Conservation (phyloP, 2,113 vertebrate genomes). For the Peromyscus leucopus region DNA sequence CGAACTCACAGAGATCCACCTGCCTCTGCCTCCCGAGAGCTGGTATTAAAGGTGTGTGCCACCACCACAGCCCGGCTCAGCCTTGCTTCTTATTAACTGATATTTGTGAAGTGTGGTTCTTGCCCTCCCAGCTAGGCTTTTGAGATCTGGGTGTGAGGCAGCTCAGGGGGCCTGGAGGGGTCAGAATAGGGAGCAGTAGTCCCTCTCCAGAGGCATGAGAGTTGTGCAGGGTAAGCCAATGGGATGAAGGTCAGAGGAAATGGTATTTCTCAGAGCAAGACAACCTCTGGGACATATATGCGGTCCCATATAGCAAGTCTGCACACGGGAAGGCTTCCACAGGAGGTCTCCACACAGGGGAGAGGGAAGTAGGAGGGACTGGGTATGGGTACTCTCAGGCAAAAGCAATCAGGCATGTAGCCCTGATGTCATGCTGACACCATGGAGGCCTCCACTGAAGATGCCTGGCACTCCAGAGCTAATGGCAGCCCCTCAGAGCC, state of each 20-base stretch:
- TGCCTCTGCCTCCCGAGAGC: too few relatives aligned
- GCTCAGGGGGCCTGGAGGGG: rapidly evolving
- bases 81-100: neutral
- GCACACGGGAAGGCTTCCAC: neutral
- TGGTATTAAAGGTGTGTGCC: too few relatives aligned
- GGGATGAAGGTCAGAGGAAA: neutral
- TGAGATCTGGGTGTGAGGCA: neutral
- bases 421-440: too few relatives aligned
- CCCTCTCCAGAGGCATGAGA: neutral
- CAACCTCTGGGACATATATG: neutral
- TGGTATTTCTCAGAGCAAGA: neutral
- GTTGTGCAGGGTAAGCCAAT: neutral
- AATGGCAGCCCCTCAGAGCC: neutral
- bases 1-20: too few relatives aligned
- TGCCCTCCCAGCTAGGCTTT: neutral
- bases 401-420: neutral
- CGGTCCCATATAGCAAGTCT: neutral
- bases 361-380: neutral
- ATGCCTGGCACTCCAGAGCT: neutral
- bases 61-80: too few relatives aligned
- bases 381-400: neutral
- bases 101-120: neutral
- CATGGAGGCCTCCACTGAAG: neutral
- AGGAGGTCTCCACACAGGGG: neutral
- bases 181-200: rapidly evolving